phyloP scores from a whole-genome alignment of 2,113 vertebrate genomes.

The Eretmochelys imbricata region DNA sequence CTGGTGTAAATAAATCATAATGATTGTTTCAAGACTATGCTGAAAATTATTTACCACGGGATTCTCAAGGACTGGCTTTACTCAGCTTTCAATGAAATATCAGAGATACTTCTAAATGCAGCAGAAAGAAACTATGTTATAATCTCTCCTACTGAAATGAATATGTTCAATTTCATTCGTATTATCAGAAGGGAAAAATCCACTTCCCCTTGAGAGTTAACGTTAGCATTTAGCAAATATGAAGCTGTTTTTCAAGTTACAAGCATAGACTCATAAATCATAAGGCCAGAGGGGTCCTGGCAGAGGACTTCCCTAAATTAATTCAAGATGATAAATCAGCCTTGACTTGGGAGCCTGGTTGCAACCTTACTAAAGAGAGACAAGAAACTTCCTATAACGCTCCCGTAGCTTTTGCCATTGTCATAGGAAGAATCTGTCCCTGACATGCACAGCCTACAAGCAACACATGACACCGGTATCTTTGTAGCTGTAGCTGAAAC shows the following conservation, averaged over 20 bases:
- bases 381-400: not conserved
- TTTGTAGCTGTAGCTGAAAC: not conserved
- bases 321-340: not conserved
- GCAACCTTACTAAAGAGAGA: not conserved
- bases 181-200: not conserved
- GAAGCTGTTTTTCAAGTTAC: not conserved
- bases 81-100: not conserved
- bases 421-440: not conserved
- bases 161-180: not conserved
- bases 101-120: not conserved
- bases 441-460: rapidly evolving
- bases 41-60: not conserved
- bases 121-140: not conserved
- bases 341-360: not conserved
- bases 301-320: not conserved
- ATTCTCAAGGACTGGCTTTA: not conserved
- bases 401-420: not conserved
- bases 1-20: not conserved
- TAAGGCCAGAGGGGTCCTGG: not conserved
- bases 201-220: not conserved
- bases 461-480: rapidly evolving
- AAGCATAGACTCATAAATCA: not conserved
- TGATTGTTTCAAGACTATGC: not conserved
- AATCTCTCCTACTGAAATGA: not conserved
- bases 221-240: not conserved